Percentiles rank a stretch among this genome's conserved stretches.
These are phyloP conservation scores for Arbacia lixula DNA, from an alignment of 53 echinoderm and acorn worm species.

Conservation along the genomic window DNA sequence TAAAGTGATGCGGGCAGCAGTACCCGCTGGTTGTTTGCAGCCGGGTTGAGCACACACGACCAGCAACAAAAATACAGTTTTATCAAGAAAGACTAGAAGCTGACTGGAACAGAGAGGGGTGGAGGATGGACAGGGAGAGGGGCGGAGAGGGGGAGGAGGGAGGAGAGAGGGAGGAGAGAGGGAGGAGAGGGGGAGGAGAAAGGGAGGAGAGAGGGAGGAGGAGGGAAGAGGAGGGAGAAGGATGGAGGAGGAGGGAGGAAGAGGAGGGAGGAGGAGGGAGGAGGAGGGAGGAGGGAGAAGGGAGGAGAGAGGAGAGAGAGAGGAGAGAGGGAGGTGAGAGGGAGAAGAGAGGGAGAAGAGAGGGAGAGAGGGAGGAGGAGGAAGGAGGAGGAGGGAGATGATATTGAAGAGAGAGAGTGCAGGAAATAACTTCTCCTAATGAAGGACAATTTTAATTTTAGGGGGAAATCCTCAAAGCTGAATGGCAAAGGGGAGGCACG, in stretches of 20 bases:
- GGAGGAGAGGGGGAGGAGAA: not conserved
- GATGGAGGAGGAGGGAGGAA: not conserved
- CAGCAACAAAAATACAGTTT: constrained; percentile 3
- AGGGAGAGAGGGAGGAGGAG: not conserved
- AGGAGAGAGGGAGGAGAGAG: not conserved
- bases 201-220: not conserved
- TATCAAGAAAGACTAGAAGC: not conserved
- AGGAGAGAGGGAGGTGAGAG: not conserved
- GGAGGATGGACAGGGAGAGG: not conserved
- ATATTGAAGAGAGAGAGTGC: too few relatives aligned
- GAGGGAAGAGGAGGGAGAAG: not conserved
- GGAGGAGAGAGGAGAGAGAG: not conserved
- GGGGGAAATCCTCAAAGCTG: too few relatives aligned
- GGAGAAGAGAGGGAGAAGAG: not conserved
- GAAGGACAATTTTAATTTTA: too few relatives aligned
- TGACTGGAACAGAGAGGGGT: not conserved
- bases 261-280: too few relatives aligned
- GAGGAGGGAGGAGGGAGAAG: not conserved
- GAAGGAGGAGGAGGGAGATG: not conserved
- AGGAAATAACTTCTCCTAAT: too few relatives aligned
- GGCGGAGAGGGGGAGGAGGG: not conserved
- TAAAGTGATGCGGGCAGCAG: constrained; percentile 43
- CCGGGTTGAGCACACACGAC: constrained; percentile 2
- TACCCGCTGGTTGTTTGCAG: constrained; percentile 22
- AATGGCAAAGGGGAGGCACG: too few relatives aligned